phyloP scores from a whole-genome alignment of 2,888 invertebrate genomes.

The Spisula solida region DNA sequence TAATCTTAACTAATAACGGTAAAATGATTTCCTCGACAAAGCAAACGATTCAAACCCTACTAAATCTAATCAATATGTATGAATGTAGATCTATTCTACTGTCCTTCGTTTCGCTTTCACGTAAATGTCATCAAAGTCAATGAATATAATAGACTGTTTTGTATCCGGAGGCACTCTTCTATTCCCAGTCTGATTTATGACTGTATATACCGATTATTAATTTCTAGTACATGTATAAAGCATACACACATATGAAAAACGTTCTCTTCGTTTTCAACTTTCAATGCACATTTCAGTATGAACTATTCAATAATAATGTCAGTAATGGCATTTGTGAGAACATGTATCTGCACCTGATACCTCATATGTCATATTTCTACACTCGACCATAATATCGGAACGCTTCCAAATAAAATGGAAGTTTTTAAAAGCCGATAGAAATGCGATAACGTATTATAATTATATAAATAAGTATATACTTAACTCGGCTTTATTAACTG shows the following conservation, averaged over 20 bases:
- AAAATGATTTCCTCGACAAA: background rate
- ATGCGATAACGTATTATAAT: background rate
- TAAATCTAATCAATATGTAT: background rate
- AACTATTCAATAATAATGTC: background rate
- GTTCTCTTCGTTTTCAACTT: background rate
- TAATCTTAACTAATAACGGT: background rate
- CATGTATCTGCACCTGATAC: background rate
- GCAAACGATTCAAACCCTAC: too few relatives aligned
- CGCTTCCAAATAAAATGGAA: background rate
- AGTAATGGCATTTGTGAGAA: background rate
- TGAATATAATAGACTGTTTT: background rate
- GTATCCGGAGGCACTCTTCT: background rate
- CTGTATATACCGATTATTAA: background rate
- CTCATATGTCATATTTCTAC: background rate
- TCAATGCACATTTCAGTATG: background rate
- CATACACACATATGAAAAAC: background rate
- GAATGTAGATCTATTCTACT: background rate
- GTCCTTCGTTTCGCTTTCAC: background rate
- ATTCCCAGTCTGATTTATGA: background rate
- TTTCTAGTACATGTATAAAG: background rate
- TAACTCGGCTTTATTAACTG: conserved; percentile 1
- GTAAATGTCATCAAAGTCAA: conserved; percentile 12
- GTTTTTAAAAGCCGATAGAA: background rate
- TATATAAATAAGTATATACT: background rate
- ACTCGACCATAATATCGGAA: background rate